phyloP scores from a whole-genome alignment of 2,888 invertebrate species.

The Mongoloraphidia duomilia region DNA sequence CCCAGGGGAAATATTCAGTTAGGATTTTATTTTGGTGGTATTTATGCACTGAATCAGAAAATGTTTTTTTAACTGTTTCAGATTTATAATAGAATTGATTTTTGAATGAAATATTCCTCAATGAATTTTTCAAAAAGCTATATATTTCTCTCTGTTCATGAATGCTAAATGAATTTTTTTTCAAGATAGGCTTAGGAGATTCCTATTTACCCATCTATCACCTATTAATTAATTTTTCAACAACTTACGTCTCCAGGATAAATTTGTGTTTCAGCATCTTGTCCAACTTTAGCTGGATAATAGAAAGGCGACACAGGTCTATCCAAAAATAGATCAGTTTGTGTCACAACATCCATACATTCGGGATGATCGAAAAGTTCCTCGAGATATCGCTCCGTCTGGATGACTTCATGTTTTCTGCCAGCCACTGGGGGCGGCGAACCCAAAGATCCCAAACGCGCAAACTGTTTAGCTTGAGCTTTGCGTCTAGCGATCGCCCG shows the following conservation, averaged over 20 bases:
- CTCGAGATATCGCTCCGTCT: constrained; percentile 81
- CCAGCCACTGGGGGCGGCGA: constrained; percentile 72
- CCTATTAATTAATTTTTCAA: no score
- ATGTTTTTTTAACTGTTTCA: no score
- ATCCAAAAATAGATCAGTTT: constrained; percentile 78
- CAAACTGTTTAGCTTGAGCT: constrained; percentile 40
- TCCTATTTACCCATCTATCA: no score
- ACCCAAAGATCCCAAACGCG: constrained; percentile 37
- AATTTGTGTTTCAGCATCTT: constrained; percentile 75
- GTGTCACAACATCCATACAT: constrained; percentile 64
- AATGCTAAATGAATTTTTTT: no score
- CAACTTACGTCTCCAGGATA: constrained; percentile 68
- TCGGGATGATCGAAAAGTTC: constrained; percentile 64
- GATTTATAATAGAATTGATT: no score
- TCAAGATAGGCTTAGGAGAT: no score
- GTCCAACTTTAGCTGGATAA: constrained; percentile 64
- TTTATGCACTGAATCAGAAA: no score
- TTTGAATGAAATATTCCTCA: no score
- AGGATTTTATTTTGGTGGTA: no score
- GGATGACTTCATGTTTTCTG: constrained; percentile 71
- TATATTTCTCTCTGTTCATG: no score
- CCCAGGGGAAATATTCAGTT: no score
- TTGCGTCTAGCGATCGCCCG: constrained; percentile 61
- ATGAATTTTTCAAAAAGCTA: no score
- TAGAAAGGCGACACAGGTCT: constrained; percentile 67